These are phyloP conservation scores for Dendroctonus ponderosae DNA, from an alignment of 1,140 invertebrate species.

Conservation along the genomic window DNA sequence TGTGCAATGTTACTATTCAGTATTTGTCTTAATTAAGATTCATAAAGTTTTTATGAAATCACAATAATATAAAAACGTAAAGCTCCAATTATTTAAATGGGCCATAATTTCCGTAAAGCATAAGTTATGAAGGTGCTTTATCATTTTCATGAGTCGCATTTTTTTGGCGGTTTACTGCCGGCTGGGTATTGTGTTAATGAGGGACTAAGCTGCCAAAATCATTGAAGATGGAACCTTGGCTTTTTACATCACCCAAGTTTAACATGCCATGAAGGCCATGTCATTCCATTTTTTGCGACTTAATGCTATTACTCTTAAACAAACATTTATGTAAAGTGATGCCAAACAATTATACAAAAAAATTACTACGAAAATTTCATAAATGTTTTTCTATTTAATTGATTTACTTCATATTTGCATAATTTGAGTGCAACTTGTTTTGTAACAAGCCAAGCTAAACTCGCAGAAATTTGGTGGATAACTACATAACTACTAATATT, in stretches of 20 bases:
- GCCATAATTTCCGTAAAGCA: constrained; percentile 12
- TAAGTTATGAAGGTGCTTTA: constrained; percentile 17
- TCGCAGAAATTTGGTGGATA: too few species aligned
- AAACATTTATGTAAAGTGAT: too few species aligned
- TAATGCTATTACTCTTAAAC: too few species aligned
- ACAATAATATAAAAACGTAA: not conserved
- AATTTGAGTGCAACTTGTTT: too few species aligned
- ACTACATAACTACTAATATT: too few species aligned
- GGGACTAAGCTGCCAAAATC: constrained; percentile 17
- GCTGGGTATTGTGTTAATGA: constrained; percentile 10
- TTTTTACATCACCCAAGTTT: not conserved
- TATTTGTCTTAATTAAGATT: too few species aligned
- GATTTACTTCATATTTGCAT: too few species aligned
- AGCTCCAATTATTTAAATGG: constrained; percentile 9
- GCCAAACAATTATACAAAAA: too few species aligned
- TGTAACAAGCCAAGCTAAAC: too few species aligned
- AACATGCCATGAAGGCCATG: constrained; percentile 1
- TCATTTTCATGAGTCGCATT: constrained; percentile 23
- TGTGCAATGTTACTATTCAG: too few species aligned
- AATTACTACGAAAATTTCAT: too few species aligned
- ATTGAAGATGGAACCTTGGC: not conserved
- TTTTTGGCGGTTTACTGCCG: constrained; percentile 17
- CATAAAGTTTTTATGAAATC: not conserved
- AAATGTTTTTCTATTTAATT: too few species aligned
- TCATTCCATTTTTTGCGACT: not conserved